Evolutionary conservation across 2,888 invertebrate species (phyloP).

Genomic region (Diaperis boleti): DNA sequence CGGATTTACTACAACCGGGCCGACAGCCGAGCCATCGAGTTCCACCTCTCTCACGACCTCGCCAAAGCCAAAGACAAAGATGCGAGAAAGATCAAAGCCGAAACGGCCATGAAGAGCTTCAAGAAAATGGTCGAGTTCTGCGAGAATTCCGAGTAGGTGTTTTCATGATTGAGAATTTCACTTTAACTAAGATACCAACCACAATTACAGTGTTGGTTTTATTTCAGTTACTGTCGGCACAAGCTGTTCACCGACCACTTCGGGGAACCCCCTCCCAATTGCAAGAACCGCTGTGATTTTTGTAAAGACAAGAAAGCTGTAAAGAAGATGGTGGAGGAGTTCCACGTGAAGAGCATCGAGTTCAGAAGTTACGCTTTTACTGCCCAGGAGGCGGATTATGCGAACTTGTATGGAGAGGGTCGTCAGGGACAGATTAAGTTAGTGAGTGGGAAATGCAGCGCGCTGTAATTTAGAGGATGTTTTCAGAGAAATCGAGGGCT

Average conservation of each 20-base stretch:
- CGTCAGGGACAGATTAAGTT: conserved; percentile 66
- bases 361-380: conserved; percentile 53
- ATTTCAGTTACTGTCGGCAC: conserved; percentile 80
- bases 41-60: conserved; percentile 81
- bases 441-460: conserved; percentile 4
- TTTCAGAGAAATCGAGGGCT: too few relatives aligned
- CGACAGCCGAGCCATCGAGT: conserved; percentile 86
- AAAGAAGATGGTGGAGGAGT: conserved; percentile 77
- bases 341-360: conserved; percentile 66
- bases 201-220: too few relatives aligned
- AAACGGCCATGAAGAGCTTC: conserved; percentile 81
- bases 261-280: conserved; percentile 83
- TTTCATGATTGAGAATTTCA: too few relatives aligned
- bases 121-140: conserved; percentile 88
- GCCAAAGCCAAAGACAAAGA: conserved; percentile 68
- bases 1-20: conserved; percentile 89
- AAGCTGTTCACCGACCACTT: conserved; percentile 88
- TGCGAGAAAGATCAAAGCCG: conserved; percentile 70
- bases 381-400: conserved; percentile 53
- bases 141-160: conserved; percentile 79
- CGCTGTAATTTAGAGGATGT: neutral
- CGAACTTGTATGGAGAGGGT: conserved; percentile 79
- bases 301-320: conserved; percentile 82
- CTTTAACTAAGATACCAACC: too few relatives aligned
- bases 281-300: conserved; percentile 83